phyloP scores from a whole-genome alignment of 2,113 vertebrate genomes.

The Pholis gunnellus region DNA sequence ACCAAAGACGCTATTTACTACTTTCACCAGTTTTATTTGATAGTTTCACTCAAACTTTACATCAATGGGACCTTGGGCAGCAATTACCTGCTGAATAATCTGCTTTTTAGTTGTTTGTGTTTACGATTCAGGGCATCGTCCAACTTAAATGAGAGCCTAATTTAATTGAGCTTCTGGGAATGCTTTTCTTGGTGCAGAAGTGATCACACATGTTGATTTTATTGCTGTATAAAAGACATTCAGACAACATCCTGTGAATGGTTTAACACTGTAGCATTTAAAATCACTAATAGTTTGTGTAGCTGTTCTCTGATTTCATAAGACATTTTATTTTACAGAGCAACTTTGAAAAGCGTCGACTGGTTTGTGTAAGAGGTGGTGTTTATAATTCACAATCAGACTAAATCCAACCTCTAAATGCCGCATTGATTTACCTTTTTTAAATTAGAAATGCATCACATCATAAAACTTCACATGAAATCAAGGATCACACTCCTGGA shows the following conservation, averaged over 20 bases:
- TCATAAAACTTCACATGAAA: neutral
- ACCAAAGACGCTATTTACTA: neutral
- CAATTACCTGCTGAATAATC: neutral
- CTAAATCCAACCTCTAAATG: neutral
- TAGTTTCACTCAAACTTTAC: neutral
- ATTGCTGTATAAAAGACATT: neutral
- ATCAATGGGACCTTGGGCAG: neutral
- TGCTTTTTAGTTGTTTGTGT: neutral
- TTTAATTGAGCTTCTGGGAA: conserved; percentile 24
- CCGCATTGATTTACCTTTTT: neutral
- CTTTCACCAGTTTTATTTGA: neutral
- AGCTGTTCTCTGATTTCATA: neutral
- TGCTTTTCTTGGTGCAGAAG: conserved; percentile 2
- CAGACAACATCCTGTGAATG: neutral
- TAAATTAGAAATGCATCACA: neutral
- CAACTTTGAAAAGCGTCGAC: neutral
- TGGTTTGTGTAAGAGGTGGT: neutral
- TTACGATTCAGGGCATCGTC: conserved; percentile 1
- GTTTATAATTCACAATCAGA: neutral
- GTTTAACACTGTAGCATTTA: no score
- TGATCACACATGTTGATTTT: conserved; percentile 28
- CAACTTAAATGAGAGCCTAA: neutral
- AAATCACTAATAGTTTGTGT: neutral
- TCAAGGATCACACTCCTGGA: neutral
- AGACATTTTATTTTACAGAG: neutral